A percentile compares a stretch with the other conserved stretches of the same genome.
Evolutionary conservation across 2,113 vertebrate genomes (phyloP).

Genomic region (Macrotis lagotis): DNA sequence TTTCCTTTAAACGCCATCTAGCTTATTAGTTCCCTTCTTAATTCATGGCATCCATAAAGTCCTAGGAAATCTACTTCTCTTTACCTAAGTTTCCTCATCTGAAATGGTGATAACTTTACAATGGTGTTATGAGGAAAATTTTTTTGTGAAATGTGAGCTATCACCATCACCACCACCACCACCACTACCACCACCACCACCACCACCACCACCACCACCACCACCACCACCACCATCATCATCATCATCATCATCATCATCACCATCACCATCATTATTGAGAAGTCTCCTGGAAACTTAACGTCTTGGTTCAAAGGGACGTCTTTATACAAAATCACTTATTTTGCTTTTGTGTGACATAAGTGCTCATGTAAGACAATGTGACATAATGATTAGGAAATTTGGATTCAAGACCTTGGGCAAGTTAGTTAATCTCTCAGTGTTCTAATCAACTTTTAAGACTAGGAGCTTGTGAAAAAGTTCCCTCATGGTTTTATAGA

Average conservation of each 20-base stretch:
- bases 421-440: not conserved
- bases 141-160: not conserved
- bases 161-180: not conserved
- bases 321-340: not conserved
- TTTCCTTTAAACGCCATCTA: not conserved
- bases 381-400: not conserved
- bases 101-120: not conserved
- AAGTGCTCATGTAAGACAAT: not conserved
- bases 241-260: too few relatives aligned
- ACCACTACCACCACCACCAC: not conserved
- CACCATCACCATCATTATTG: not conserved
- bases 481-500: not conserved
- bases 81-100: not conserved
- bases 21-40: not conserved
- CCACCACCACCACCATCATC: too few relatives aligned
- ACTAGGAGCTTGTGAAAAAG: not conserved
- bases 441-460: not conserved
- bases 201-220: not conserved
- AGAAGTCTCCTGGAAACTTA: not conserved
- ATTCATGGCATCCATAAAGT: not conserved
- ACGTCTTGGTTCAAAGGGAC: not conserved
- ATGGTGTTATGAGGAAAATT: not conserved
- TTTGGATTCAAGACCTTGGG: not conserved
- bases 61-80: not conserved
- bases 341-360: not conserved